Percentiles rank a stretch among this genome's conserved stretches.
Conservation (phyloP, 2,113 vertebrate genomes). For the Python bivittatus region DNA sequence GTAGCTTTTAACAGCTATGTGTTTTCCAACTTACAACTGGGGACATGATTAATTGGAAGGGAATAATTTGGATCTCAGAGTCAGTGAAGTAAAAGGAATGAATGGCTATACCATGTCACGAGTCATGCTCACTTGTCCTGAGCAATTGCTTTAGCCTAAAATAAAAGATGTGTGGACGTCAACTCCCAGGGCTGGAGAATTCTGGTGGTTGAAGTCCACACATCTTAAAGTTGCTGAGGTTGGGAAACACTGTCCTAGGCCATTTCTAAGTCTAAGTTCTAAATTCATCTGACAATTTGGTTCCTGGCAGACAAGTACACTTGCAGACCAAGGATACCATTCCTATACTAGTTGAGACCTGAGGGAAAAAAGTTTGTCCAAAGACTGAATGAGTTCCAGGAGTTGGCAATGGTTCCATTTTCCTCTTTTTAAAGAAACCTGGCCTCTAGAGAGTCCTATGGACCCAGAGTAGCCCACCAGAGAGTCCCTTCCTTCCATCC, state of each 20-base stretch:
- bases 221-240: no score
- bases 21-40: no score
- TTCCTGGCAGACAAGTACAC: background rate
- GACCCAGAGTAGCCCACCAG: conserved; percentile 57
- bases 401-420: conserved; percentile 64
- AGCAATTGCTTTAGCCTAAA: background rate
- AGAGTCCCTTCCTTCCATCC: conserved; percentile 55
- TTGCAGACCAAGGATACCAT: conserved; percentile 37
- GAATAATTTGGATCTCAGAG: no score
- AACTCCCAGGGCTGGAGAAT: no score
- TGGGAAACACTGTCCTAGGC: background rate
- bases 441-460: conserved; percentile 67
- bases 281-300: background rate
- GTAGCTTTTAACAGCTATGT: no score
- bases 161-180: no score
- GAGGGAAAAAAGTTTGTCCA: conserved; percentile 52
- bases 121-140: background rate
- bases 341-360: conserved; percentile 45
- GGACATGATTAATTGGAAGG: no score
- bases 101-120: no score
- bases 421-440: conserved; percentile 73
- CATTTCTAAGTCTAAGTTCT: background rate
- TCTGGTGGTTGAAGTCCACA: no score
- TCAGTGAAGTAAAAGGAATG: no score
- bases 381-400: conserved; percentile 61